Conservation (phyloP, 2,797 vertebrate genomes). For the Neosalanx taihuensis region DNA sequence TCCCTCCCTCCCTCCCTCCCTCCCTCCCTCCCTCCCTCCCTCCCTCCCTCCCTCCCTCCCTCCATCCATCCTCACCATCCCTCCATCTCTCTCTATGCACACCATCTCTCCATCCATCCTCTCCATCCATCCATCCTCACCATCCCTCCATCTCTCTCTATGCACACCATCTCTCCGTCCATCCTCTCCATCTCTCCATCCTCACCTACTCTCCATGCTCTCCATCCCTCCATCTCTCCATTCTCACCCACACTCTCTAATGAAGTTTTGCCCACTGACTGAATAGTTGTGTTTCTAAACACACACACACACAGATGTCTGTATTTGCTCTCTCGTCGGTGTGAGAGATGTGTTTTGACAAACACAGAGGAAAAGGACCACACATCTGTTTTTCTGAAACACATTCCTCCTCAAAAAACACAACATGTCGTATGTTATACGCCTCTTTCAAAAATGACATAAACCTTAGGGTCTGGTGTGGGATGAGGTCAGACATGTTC, state of each 20-base stretch:
- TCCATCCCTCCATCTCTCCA: background rate
- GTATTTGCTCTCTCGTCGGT: background rate
- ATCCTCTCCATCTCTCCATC: background rate
- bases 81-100: too few relatives aligned
- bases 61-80: background rate
- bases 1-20: too few relatives aligned
- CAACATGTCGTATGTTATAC: slow-evolving; percentile 37
- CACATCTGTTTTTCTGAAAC: slow-evolving; percentile 37
- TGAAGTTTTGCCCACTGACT: background rate
- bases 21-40: too few relatives aligned
- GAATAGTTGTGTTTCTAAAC: background rate
- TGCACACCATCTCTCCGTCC: background rate
- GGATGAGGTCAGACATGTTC: slow-evolving; percentile 52
- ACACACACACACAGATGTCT: background rate
- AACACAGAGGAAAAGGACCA: slow-evolving; percentile 26
- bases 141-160: background rate
- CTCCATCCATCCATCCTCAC: background rate
- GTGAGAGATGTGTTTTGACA: slow-evolving; percentile 22
- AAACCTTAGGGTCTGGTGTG: slow-evolving; percentile 36
- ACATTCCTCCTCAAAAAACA: slow-evolving; percentile 32
- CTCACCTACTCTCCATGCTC: too few relatives aligned
- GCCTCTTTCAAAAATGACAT: slow-evolving; percentile 47
- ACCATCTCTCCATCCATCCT: background rate
- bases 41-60: too few relatives aligned
- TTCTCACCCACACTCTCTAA: background rate